phyloP scores from a whole-genome alignment of 2,797 vertebrate genomes.

The Streptopelia turtur region DNA sequence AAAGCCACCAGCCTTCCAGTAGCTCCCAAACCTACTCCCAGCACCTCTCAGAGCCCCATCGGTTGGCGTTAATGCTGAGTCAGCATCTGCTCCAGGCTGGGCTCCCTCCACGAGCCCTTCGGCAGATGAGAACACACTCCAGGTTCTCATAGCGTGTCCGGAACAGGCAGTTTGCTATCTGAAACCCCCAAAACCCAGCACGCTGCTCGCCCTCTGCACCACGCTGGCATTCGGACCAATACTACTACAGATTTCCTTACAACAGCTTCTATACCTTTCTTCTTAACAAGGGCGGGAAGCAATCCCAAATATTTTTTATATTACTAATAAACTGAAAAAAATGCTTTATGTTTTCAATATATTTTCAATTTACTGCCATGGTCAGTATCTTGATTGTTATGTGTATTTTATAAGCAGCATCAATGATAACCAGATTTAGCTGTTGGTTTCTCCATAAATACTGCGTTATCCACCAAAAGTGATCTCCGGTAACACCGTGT shows the following conservation, averaged over 20 bases:
- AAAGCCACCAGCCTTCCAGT: neutral
- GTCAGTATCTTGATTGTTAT: constrained; percentile 49
- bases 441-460: constrained; percentile 39
- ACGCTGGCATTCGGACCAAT: rapidly evolving
- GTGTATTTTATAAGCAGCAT: constrained; percentile 57
- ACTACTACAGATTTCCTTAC: neutral
- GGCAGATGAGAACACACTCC: neutral
- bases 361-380: constrained; percentile 59
- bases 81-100: neutral
- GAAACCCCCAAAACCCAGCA: neutral
- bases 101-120: neutral
- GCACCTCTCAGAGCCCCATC: neutral
- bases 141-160: rapidly evolving
- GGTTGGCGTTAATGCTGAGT: rapidly evolving
- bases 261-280: constrained; percentile 28
- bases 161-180: neutral
- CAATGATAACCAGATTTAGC: constrained; percentile 65
- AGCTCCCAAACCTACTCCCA: neutral
- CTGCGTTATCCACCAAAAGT: constrained; percentile 21
- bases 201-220: neutral
- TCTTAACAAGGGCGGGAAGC: neutral
- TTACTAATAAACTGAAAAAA: constrained; percentile 58
- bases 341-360: constrained; percentile 71
- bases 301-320: constrained; percentile 1
- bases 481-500: neutral